These are phyloP conservation scores for Helicolenus hilgendorfi DNA, from an alignment of 2,797 vertebrate genomes.

Conservation along the genomic window DNA sequence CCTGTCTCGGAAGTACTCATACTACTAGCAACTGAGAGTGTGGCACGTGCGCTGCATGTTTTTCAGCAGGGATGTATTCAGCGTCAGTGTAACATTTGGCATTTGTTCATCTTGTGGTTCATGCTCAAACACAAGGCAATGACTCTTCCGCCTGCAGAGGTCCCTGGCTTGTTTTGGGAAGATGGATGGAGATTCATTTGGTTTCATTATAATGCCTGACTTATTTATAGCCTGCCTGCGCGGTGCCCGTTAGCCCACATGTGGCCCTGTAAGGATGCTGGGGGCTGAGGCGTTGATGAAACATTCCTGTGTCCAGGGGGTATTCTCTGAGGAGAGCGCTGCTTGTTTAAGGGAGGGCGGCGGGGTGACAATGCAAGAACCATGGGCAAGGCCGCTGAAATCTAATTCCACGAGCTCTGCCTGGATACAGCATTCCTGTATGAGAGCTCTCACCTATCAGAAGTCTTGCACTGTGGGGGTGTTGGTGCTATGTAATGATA, in stretches of 20 bases:
- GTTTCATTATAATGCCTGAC: constrained; percentile 86
- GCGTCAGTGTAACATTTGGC: constrained; percentile 4
- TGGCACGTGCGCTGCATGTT: constrained; percentile 10
- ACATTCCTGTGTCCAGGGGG: constrained; percentile 83
- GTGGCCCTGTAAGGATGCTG: constrained; percentile 76
- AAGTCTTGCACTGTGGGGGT: constrained; percentile 13
- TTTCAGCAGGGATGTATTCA: not conserved
- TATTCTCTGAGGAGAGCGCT: constrained; percentile 81
- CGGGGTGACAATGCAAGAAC: constrained; percentile 76
- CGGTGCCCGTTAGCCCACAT: constrained; percentile 66
- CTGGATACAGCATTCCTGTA: constrained; percentile 66
- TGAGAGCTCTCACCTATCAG: constrained; percentile 35
- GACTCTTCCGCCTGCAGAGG: constrained; percentile 56
- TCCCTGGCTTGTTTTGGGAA: constrained; percentile 84
- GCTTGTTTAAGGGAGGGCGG: constrained; percentile 81
- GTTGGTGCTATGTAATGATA: constrained; percentile 29
- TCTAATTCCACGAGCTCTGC: constrained; percentile 72
- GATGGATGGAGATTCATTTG: constrained; percentile 88
- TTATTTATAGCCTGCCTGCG: constrained; percentile 84
- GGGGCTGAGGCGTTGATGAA: constrained; percentile 81
- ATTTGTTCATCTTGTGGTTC: constrained; percentile 53
- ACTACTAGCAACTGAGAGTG: not conserved
- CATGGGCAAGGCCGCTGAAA: constrained; percentile 71
- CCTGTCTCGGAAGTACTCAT: not conserved
- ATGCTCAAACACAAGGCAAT: constrained; percentile 45